Evolutionary conservation across 2,888 invertebrate species (phyloP), one percentile per base, ranked within the genome.

Genomic region (Drosophila meridionalis): DNA sequence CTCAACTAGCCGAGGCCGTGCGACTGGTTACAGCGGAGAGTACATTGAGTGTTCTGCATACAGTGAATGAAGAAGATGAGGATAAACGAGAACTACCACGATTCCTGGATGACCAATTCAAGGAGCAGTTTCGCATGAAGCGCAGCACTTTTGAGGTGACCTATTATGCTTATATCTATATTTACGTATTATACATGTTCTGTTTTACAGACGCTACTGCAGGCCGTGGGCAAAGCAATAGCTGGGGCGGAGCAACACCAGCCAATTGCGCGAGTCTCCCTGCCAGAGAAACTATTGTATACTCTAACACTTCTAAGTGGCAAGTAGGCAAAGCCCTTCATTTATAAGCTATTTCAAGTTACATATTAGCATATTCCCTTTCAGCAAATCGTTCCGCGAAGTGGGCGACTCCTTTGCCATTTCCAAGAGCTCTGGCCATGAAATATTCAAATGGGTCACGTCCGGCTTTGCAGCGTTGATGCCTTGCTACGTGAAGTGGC

Each of bases 371-470:
- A 11, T 14, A 14, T 40, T 53, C 0, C 26, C 20, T 48, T 59
- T n/a, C n/a, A 77, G 77, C 28, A 71, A 68, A 32, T 78, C 79
- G 4, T 80, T 82, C 26, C 82, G 80, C 0, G 79, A 82, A 40
- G 80, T 78, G 3, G 82, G 80, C 11, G 67, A 76, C 0, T 62
- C n/a, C 4, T 80, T 82, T 64, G 76, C 68, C 38, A 82, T 80
- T 59, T 62, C 82, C 8, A 82, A 79, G 36, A 82, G 80, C 26
- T 81, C 80, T 1, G 82, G 81, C 0, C 66, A 76, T 28, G 81
- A 82, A 38, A 81, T 82, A 2, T 81, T 79, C 8, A 79, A 73
- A 14, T 82, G 80, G 82, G 59, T 79, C 2, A 82, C 71, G 0
- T 45, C 67, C 4, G 63, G 65, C 0, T 76, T 79, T 69, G 53